These are phyloP conservation scores for Pseudois nayaur DNA, from an alignment of 2,113 vertebrate genomes.

Conservation along the genomic window DNA sequence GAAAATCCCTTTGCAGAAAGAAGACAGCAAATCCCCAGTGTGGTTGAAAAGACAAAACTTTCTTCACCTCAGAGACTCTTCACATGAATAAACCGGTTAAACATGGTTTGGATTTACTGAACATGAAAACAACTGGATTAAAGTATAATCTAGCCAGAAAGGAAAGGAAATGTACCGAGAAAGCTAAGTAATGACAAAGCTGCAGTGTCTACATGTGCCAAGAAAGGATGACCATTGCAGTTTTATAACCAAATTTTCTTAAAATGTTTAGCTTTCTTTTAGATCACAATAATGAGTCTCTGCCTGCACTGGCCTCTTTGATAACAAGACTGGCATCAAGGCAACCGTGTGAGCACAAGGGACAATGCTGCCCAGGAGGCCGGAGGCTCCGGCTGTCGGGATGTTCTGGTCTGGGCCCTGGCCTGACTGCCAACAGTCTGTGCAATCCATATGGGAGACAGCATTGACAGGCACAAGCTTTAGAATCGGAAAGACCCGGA, in stretches of 20 bases:
- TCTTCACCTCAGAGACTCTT: conserved; percentile 57
- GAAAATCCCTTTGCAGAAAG: conserved; percentile 65
- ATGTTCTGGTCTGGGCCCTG: no score
- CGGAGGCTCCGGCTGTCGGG: neutral
- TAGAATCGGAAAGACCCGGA: neutral
- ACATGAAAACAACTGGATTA: conserved; percentile 74
- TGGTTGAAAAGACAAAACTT: conserved; percentile 66
- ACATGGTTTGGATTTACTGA: conserved; percentile 66
- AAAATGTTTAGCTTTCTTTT: neutral
- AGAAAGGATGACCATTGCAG: neutral
- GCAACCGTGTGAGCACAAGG: neutral
- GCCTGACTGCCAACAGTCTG: neutral
- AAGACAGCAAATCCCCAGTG: conserved; percentile 67
- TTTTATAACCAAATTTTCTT: neutral
- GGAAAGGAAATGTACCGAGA: conserved; percentile 45
- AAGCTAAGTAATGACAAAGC: conserved; percentile 20
- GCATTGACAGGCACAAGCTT: neutral
- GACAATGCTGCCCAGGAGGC: neutral
- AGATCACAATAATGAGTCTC: neutral
- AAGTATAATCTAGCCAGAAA: conserved; percentile 63
- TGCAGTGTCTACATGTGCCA: neutral
- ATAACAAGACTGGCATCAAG: neutral
- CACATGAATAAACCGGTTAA: conserved; percentile 68
- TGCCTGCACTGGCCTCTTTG: neutral
- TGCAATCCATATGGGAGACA: fast-evolving